These are phyloP conservation scores for Momotus momota DNA, from an alignment of 2,797 vertebrate genomes.

Conservation along the genomic window DNA sequence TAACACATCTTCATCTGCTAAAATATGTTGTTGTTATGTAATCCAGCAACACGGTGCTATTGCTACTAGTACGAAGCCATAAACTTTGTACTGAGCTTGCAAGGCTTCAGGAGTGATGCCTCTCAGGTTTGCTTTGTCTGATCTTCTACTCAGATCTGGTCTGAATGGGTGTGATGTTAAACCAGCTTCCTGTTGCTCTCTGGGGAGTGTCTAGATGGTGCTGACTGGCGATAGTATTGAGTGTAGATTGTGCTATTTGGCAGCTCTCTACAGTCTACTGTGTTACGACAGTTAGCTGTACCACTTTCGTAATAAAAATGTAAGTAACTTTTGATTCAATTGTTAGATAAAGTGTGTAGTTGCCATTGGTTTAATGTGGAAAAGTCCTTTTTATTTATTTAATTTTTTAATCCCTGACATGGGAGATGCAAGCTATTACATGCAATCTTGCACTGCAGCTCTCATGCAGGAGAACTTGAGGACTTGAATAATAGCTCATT, in stretches of 20 bases:
- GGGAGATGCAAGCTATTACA: neutral
- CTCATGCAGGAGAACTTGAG: neutral
- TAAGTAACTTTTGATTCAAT: neutral
- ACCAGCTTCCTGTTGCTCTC: neutral
- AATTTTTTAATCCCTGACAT: neutral
- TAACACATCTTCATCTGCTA: neutral
- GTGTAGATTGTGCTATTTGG: neutral
- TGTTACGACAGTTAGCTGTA: neutral
- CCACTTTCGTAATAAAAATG: neutral
- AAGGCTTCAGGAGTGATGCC: neutral
- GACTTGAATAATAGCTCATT: neutral
- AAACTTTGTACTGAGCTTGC: neutral
- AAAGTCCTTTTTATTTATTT: neutral
- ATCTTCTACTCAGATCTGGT: neutral
- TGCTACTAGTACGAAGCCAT: neutral
- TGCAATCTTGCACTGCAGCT: neutral
- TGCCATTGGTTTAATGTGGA: neutral
- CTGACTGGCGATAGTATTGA: neutral
- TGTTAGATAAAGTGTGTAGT: neutral
- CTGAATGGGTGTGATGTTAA: neutral
- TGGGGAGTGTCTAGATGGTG: neutral
- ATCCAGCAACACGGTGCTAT: neutral
- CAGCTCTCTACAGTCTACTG: neutral
- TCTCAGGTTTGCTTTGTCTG: neutral
- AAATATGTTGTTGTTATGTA: neutral